phyloP scores from a whole-genome alignment of 2,113 vertebrate genomes.

The Puma concolor region DNA sequence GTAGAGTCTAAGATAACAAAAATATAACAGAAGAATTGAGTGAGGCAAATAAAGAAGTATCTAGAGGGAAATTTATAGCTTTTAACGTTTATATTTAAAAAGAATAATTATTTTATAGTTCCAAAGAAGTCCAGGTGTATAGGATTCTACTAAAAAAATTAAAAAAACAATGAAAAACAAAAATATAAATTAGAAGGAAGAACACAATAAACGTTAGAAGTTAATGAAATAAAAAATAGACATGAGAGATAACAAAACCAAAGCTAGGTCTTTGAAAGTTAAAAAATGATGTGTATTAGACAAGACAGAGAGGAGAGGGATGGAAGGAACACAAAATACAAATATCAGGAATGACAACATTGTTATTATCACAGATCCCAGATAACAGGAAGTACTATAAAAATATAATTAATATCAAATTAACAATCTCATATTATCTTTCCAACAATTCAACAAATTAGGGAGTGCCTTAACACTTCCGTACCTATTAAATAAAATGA shows the following conservation, averaged over 20 bases:
- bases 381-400: not conserved
- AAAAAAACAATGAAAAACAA: too few relatives aligned
- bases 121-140: too few relatives aligned
- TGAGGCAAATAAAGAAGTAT: not conserved
- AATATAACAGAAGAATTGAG: not conserved
- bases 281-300: not conserved
- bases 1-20: not conserved
- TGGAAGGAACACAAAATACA: not conserved
- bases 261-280: not conserved
- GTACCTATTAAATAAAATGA: not conserved
- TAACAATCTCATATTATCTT: not conserved
- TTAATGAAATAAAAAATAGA: not conserved
- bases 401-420: not conserved
- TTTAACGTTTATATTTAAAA: too few relatives aligned
- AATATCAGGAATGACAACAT: not conserved
- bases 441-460: not conserved
- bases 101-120: too few relatives aligned
- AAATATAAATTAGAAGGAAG: not conserved
- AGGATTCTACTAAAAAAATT: too few relatives aligned
- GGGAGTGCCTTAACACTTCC: too few relatives aligned
- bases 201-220: not conserved
- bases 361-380: not conserved
- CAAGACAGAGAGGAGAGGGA: not conserved
- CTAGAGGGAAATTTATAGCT: too few relatives aligned
- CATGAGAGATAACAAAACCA: not conserved